phyloP scores from a whole-genome alignment of 2,113 vertebrate species.

The Trinectes maculatus region DNA sequence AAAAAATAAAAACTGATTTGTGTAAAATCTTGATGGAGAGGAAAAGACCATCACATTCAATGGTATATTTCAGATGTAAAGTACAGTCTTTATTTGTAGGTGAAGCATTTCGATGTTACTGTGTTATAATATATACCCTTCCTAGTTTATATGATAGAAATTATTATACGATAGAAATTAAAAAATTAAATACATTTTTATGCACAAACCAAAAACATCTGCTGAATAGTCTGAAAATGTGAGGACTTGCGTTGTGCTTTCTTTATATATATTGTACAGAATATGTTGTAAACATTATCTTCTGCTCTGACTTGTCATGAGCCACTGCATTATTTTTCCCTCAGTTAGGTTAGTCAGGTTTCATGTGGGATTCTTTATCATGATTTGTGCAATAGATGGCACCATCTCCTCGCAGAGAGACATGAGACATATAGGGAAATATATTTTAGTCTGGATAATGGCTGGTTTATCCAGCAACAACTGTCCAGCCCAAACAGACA shows the following conservation, averaged over 20 bases:
- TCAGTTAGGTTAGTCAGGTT: too few relatives aligned
- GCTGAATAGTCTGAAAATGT: too few relatives aligned
- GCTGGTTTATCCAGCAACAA: constrained; percentile 4
- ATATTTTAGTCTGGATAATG: constrained; percentile 26
- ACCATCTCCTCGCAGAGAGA: constrained; percentile 50
- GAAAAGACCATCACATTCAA: constrained; percentile 36
- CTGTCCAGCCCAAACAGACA: background rate
- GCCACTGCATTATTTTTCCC: background rate
- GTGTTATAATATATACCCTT: too few relatives aligned
- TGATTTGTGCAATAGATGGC: constrained; percentile 53
- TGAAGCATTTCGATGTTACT: background rate
- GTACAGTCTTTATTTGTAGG: background rate
- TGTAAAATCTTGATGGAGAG: background rate
- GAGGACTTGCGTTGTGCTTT: too few relatives aligned
- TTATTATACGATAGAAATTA: too few relatives aligned
- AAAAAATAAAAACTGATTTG: too few relatives aligned
- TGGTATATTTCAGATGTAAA: background rate
- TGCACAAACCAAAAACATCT: too few relatives aligned
- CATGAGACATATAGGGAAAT: constrained; percentile 33
- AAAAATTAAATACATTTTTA: too few relatives aligned
- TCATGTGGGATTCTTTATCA: constrained; percentile 1
- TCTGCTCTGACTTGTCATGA: background rate
- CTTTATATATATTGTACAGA: too few relatives aligned
- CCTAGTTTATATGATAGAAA: too few relatives aligned
- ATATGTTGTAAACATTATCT: background rate